Percentiles rank a stretch among this genome's conserved stretches.
Evolutionary conservation across 1,140 invertebrate species (phyloP).

Genomic region (Lasioglossum albipes): DNA sequence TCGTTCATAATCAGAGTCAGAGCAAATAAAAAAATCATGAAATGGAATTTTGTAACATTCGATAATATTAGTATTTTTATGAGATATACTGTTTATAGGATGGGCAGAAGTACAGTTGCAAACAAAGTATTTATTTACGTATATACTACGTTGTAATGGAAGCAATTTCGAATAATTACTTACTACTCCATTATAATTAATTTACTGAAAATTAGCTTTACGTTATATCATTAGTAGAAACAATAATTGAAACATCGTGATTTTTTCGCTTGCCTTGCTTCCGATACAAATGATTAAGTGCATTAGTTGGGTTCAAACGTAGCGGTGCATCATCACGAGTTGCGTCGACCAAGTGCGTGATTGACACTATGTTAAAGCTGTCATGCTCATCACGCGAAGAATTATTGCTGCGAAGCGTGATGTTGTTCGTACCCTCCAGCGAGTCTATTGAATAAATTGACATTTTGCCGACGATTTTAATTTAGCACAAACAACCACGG

Average conservation of each 20-base stretch:
- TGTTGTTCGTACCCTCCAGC: constrained; percentile 48
- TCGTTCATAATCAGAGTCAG: too few relatives aligned
- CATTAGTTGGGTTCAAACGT: background rate
- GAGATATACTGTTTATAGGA: too few relatives aligned
- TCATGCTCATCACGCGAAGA: background rate
- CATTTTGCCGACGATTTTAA: constrained; percentile 42
- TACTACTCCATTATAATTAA: too few relatives aligned
- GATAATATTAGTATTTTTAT: too few relatives aligned
- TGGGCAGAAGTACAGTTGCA: too few relatives aligned
- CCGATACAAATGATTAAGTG: background rate
- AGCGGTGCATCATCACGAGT: background rate
- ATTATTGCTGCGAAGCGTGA: background rate
- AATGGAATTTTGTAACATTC: too few relatives aligned
- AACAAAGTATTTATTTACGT: too few relatives aligned
- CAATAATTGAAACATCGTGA: background rate
- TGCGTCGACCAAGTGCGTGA: background rate
- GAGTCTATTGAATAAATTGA: constrained; percentile 66
- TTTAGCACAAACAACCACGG: background rate
- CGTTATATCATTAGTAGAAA: background rate
- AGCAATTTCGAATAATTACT: too few relatives aligned
- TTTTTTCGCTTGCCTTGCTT: background rate
- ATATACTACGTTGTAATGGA: too few relatives aligned
- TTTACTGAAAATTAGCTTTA: too few relatives aligned
- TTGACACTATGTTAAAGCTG: background rate
- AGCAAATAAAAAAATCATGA: too few relatives aligned